Conservation (phyloP, 2,888 invertebrate genomes). For the Agelastica alni region DNA sequence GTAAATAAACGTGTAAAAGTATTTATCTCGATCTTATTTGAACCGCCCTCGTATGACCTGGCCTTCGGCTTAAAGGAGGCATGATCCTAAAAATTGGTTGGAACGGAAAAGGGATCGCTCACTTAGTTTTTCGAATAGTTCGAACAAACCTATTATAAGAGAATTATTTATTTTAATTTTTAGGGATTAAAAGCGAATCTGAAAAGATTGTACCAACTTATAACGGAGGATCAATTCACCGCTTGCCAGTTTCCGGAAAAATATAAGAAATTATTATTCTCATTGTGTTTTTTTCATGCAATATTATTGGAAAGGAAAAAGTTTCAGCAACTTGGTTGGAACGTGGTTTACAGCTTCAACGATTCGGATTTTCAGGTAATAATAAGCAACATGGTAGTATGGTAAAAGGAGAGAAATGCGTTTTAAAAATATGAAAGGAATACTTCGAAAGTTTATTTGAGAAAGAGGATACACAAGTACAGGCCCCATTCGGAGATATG, state of each 20-base stretch:
- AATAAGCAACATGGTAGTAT: no score
- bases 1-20: no score
- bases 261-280: constrained; percentile 79
- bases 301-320: constrained; percentile 82
- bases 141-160: neutral
- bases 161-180: constrained; percentile 17
- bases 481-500: no score
- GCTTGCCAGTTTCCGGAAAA: constrained; percentile 69
- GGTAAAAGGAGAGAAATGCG: no score
- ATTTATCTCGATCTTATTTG: no score
- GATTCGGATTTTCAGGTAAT: constrained; percentile 89
- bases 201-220: constrained; percentile 77
- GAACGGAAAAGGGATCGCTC: no score
- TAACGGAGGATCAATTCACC: constrained; percentile 77
- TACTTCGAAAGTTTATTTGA: no score
- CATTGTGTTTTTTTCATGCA: constrained; percentile 85
- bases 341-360: constrained; percentile 87
- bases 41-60: no score
- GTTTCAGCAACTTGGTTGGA: constrained; percentile 88
- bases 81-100: no score
- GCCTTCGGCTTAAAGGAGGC: no score
- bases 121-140: neutral
- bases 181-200: constrained; percentile 86
- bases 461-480: no score
- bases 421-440: no score